A percentile compares a stretch with the other conserved stretches of the same genome.
Conservation (phyloP, 2,113 vertebrate genomes). For the Cryptoleucopteryx plumbea region DNA sequence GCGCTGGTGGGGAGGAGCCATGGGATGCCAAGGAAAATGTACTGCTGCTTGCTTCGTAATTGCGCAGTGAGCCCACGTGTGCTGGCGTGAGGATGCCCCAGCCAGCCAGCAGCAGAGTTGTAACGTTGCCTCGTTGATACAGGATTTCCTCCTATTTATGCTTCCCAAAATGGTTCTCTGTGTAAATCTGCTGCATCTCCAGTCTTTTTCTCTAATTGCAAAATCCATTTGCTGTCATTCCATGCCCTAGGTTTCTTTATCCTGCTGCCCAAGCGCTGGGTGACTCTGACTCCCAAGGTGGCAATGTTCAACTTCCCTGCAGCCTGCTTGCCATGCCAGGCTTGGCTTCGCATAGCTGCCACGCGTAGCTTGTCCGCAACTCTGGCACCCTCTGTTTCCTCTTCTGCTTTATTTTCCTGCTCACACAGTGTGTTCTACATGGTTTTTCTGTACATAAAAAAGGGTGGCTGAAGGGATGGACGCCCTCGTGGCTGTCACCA, state of each 20-base stretch:
- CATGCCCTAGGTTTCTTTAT: neutral
- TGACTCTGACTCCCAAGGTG: neutral
- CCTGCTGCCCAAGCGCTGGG: fast-evolving
- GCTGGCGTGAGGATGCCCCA: neutral
- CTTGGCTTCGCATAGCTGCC: neutral
- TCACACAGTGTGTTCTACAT: fast-evolving
- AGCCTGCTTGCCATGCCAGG: neutral
- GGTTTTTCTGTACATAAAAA: neutral
- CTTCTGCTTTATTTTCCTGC: neutral
- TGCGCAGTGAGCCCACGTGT: neutral
- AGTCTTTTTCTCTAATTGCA: neutral
- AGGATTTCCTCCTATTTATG: neutral
- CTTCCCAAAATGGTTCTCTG: neutral
- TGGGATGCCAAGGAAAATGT: neutral
- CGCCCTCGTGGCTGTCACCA: neutral
- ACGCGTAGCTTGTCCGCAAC: neutral
- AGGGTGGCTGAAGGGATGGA: neutral
- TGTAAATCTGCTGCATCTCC: neutral
- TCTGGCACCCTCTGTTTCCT: neutral
- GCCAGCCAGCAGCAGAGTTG: neutral
- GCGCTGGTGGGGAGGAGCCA: slow-evolving; percentile 34
- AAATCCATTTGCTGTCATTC: neutral
- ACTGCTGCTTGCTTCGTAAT: neutral
- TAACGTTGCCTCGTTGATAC: neutral
- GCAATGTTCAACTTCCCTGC: neutral